phyloP scores from a whole-genome alignment of 1,140 invertebrate genomes.

The Metaphire vulgaris region DNA sequence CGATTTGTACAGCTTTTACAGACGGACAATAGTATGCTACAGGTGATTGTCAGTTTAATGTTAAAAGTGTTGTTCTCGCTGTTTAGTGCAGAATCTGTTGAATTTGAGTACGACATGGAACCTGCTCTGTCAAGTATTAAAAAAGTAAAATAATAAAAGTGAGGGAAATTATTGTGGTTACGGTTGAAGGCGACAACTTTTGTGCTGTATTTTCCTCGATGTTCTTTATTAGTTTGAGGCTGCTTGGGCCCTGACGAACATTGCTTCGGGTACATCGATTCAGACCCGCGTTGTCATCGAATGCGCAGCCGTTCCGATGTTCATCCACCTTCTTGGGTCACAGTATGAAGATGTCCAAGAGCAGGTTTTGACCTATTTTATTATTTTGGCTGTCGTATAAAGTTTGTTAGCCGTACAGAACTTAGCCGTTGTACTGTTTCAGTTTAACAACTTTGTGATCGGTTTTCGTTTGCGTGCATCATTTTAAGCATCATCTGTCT shows the following conservation, averaged over 20 bases:
- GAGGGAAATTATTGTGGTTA: too few relatives aligned
- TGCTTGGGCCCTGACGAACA: slow-evolving; percentile 56
- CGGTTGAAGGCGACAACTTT: neutral
- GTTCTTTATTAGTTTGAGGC: slow-evolving; percentile 51
- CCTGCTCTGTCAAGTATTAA: neutral
- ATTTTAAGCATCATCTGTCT: too few relatives aligned
- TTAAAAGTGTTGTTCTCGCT: too few relatives aligned
- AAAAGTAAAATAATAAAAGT: too few relatives aligned
- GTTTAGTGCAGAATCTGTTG: neutral
- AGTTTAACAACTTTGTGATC: too few relatives aligned
- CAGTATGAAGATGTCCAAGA: slow-evolving; percentile 81
- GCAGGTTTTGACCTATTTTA: slow-evolving; percentile 50
- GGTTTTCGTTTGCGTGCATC: too few relatives aligned
- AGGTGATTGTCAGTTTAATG: too few relatives aligned
- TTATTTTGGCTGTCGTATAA: too few relatives aligned
- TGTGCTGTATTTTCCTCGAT: neutral
- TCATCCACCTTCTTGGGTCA: slow-evolving; percentile 46
- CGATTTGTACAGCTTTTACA: slow-evolving; percentile 89
- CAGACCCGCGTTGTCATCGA: slow-evolving; percentile 53
- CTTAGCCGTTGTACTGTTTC: too few relatives aligned
- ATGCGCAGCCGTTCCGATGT: slow-evolving; percentile 48
- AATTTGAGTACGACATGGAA: too few relatives aligned
- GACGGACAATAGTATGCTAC: slow-evolving; percentile 73
- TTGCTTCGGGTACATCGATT: slow-evolving; percentile 54
- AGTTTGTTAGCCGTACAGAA: too few relatives aligned